Evolutionary conservation across 2,797 vertebrate genomes (phyloP).

Genomic region (Cyclopterus lumpus): DNA sequence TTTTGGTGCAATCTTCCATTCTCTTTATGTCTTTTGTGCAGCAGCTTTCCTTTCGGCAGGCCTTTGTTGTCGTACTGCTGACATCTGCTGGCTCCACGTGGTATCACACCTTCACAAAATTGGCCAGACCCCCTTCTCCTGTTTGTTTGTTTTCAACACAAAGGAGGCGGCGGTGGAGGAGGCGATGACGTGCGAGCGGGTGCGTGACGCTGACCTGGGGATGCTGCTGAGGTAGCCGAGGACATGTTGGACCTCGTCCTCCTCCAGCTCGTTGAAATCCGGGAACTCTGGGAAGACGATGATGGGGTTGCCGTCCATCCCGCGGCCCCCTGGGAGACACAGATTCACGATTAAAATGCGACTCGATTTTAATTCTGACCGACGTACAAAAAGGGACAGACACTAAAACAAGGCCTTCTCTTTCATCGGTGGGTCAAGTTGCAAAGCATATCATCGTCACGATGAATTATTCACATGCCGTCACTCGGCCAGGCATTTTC

Average conservation of each 20-base stretch:
- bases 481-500: conserved; percentile 43
- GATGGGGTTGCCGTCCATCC: conserved; percentile 89
- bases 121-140: background rate
- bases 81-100: conserved; percentile 52
- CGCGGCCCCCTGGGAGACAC: conserved; percentile 88
- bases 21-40: conserved; percentile 15
- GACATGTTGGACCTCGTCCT: conserved; percentile 92
- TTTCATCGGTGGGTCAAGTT: conserved; percentile 53
- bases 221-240: conserved; percentile 92
- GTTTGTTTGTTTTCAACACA: background rate
- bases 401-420: background rate
- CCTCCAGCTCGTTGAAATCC: conserved; percentile 88
- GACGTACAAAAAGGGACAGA: background rate
- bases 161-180: background rate
- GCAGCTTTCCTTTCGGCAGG: background rate
- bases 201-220: conserved; percentile 85
- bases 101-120: conserved; percentile 36
- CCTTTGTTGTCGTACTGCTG: conserved; percentile 52
- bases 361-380: background rate
- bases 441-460: conserved; percentile 37
- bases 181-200: background rate
- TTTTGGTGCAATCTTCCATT: conserved; percentile 9
- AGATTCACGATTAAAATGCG: background rate
- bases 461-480: conserved; percentile 73
- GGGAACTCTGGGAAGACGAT: conserved; percentile 95